Percentiles rank a stretch among this genome's conserved stretches.
phyloP scores from a whole-genome alignment of 2,797 vertebrate species.

The Sebastes steindachneri region DNA sequence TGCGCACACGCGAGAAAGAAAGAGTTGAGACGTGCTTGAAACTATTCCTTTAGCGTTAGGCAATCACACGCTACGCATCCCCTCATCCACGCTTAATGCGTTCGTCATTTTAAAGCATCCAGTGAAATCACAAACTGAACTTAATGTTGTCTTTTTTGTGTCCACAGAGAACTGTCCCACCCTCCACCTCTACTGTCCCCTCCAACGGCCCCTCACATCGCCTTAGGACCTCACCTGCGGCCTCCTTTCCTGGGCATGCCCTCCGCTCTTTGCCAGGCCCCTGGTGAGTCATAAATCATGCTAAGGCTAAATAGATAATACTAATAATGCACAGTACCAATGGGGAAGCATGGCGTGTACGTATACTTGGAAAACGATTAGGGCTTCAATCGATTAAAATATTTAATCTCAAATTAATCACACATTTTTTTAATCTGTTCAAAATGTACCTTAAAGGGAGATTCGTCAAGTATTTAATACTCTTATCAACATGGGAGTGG shows the following conservation, averaged over 20 bases:
- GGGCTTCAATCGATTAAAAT: too few species aligned
- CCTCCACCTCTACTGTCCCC: conserved; percentile 93
- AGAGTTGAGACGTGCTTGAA: conserved; percentile 12
- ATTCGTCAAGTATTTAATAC: too few species aligned
- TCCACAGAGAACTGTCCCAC: conserved; percentile 87
- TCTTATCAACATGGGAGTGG: too few species aligned
- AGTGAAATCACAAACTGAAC: neutral
- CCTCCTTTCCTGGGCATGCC: conserved; percentile 95
- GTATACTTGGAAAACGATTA: neutral
- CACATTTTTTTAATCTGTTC: too few species aligned
- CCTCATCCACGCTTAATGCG: neutral
- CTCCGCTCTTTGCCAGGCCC: conserved; percentile 93
- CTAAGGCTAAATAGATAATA: neutral
- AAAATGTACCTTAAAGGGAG: too few species aligned
- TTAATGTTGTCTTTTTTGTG: conserved; percentile 37
- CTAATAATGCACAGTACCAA: neutral
- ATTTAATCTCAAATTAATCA: too few species aligned
- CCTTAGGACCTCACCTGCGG: conserved; percentile 93
- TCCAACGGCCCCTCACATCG: conserved; percentile 93
- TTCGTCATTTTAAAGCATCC: neutral
- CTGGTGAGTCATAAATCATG: conserved; percentile 85
- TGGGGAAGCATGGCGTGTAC: neutral
- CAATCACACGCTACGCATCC: neutral
- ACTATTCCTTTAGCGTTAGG: neutral
- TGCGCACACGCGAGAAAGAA: neutral